Evolutionary conservation across 2,888 invertebrate genomes (phyloP).

Genomic region (Torymus auratus): DNA sequence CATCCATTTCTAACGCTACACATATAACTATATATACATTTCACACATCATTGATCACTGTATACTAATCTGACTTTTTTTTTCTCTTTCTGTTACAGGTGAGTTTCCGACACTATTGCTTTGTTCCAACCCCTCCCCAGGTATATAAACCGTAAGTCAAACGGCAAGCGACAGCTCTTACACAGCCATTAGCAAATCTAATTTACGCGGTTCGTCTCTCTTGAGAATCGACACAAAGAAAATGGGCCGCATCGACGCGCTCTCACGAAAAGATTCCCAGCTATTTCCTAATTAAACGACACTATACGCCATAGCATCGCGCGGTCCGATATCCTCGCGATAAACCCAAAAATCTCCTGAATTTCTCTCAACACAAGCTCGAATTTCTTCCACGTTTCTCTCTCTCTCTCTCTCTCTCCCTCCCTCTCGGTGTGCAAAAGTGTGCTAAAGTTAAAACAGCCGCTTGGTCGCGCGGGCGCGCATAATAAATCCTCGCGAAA

Average conservation of each 20-base stretch:
- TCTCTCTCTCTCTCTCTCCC: slow-evolving; percentile 24
- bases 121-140: neutral
- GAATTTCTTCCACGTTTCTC: slow-evolving; percentile 21
- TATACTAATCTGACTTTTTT: neutral
- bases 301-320: too few relatives aligned
- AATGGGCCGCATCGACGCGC: too few relatives aligned
- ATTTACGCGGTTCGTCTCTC: too few relatives aligned
- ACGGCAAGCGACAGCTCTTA: neutral
- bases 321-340: too few relatives aligned
- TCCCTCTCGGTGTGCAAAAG: slow-evolving; percentile 12
- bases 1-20: too few relatives aligned
- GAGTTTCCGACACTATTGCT: slow-evolving; percentile 29
- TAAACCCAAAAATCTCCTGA: neutral
- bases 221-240: too few relatives aligned
- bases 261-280: too few relatives aligned
- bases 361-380: neutral
- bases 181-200: too few relatives aligned
- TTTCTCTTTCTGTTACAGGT: slow-evolving; percentile 54
- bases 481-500: slow-evolving; percentile 56
- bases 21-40: too few relatives aligned
- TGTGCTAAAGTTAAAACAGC: slow-evolving; percentile 52
- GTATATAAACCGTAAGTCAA: slow-evolving; percentile 29
- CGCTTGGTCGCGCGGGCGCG: slow-evolving; percentile 18
- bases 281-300: too few relatives aligned
- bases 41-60: too few relatives aligned